A percentile compares a stretch with the other conserved stretches of the same genome.
Evolutionary conservation across 2,888 invertebrate species (phyloP).

Genomic region (Nysson spinosus): DNA sequence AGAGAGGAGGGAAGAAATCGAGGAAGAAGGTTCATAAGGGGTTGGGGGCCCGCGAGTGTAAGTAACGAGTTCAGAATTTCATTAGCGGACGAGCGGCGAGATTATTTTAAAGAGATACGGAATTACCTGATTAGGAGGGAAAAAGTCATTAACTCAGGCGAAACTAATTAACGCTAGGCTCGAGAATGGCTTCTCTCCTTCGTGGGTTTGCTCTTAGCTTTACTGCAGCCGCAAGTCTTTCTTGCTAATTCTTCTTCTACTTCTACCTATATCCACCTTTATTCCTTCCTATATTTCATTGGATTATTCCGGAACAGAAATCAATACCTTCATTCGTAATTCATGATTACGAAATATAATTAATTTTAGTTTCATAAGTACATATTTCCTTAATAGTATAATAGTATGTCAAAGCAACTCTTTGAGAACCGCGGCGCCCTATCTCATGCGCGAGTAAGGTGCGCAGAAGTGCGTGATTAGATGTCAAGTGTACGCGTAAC

Average conservation of each 20-base stretch:
- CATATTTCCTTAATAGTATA: too few relatives aligned
- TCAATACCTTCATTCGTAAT: constrained; percentile 31
- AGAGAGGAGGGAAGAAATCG: background rate
- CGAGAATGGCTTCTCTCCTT: constrained; percentile 44
- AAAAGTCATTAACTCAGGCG: constrained; percentile 78
- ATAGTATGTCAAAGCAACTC: too few relatives aligned
- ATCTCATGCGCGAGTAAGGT: too few relatives aligned
- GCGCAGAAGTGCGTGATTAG: too few relatives aligned
- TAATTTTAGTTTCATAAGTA: too few relatives aligned
- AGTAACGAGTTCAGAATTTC: constrained; percentile 78
- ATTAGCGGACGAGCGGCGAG: constrained; percentile 77
- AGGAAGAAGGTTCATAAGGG: constrained; percentile 35
- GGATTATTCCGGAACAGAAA: constrained; percentile 37
- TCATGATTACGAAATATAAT: too few relatives aligned
- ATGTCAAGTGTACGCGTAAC: too few relatives aligned
- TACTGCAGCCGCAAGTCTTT: constrained; percentile 37
- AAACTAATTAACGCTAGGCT: constrained; percentile 77
- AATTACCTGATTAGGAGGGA: constrained; percentile 78
- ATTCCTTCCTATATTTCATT: constrained; percentile 28
- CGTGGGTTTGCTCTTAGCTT: constrained; percentile 37
- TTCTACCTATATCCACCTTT: constrained; percentile 29
- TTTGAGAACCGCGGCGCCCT: too few relatives aligned
- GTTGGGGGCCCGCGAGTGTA: constrained; percentile 69
- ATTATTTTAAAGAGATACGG: constrained; percentile 78
- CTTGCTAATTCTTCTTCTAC: constrained; percentile 35